These are phyloP conservation scores for Chionis minor DNA, from an alignment of 2,113 vertebrate genomes.

Conservation along the genomic window DNA sequence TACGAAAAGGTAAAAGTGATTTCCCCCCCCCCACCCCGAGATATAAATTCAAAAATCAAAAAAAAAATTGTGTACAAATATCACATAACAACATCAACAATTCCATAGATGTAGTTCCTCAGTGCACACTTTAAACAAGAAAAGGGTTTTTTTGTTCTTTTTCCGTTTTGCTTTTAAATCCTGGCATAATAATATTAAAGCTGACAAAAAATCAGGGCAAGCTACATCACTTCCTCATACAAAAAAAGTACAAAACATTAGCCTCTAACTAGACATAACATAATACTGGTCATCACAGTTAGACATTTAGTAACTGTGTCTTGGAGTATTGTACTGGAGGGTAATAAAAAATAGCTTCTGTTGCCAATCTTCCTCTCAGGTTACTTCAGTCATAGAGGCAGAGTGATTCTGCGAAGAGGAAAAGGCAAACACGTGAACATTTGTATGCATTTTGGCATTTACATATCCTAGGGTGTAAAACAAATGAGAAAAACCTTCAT, in stretches of 20 bases:
- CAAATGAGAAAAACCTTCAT: not conserved
- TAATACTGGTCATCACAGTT: conserved; percentile 88
- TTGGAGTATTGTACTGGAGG: conserved; percentile 87
- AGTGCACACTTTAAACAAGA: conserved; percentile 86
- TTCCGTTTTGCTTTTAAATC: conserved; percentile 76
- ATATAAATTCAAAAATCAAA: conserved; percentile 77
- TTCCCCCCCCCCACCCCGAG: too few species aligned
- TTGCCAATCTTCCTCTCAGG: conserved; percentile 84
- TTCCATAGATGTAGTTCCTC: conserved; percentile 81
- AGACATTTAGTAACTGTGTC: conserved; percentile 87
- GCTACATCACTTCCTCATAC: conserved; percentile 96
- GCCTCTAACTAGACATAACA: conserved; percentile 93
- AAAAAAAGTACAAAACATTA: conserved; percentile 98
- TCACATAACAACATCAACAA: conserved; percentile 91
- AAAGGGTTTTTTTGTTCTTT: conserved; percentile 55
- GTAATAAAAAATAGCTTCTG: conserved; percentile 85
- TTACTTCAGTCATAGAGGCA: conserved; percentile 98
- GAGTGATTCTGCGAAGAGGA: conserved; percentile 90
- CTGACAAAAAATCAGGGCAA: conserved; percentile 85
- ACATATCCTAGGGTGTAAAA: not conserved
- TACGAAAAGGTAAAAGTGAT: conserved; percentile 74
- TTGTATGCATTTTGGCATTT: not conserved
- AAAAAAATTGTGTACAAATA: conserved; percentile 91
- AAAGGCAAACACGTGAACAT: conserved; percentile 24
- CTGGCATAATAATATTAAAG: conserved; percentile 88